Conservation (phyloP, 2,113 vertebrate genomes). For the Cacatua alba region DNA sequence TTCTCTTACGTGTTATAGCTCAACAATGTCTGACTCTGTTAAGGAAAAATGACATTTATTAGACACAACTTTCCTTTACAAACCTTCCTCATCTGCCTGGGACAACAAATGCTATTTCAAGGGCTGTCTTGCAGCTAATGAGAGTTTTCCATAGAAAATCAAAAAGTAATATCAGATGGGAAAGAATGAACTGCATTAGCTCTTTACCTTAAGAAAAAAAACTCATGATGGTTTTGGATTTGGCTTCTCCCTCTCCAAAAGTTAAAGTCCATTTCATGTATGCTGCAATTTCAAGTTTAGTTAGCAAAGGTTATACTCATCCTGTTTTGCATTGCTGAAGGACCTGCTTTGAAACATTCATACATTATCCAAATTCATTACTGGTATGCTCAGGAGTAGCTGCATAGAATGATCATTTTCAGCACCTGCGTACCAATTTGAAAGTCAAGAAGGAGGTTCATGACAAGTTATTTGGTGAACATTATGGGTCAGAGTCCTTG, state of each 20-base stretch:
- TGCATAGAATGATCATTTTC: background rate
- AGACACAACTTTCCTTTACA: constrained; percentile 4
- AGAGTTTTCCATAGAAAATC: background rate
- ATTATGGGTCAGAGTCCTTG: background rate
- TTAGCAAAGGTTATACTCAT: background rate
- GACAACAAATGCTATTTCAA: background rate
- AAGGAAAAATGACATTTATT: constrained; percentile 46
- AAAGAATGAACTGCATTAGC: background rate
- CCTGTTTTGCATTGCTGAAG: background rate
- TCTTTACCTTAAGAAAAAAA: background rate
- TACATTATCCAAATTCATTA: background rate
- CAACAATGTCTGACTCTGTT: constrained; percentile 29
- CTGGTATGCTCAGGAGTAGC: background rate
- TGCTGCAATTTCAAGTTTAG: background rate
- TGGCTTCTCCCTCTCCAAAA: background rate
- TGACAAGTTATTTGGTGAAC: background rate
- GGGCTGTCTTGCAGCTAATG: background rate
- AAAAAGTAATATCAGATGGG: background rate
- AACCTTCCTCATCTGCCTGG: background rate
- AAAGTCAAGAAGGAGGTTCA: background rate
- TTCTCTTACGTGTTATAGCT: constrained; percentile 23
- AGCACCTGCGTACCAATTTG: background rate
- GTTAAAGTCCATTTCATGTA: background rate
- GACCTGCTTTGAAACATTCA: background rate
- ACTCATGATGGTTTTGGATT: background rate